A percentile compares a stretch with the other conserved stretches of the same genome.
Conservation (phyloP, 2,113 vertebrate genomes). For the Macrotus californicus region DNA sequence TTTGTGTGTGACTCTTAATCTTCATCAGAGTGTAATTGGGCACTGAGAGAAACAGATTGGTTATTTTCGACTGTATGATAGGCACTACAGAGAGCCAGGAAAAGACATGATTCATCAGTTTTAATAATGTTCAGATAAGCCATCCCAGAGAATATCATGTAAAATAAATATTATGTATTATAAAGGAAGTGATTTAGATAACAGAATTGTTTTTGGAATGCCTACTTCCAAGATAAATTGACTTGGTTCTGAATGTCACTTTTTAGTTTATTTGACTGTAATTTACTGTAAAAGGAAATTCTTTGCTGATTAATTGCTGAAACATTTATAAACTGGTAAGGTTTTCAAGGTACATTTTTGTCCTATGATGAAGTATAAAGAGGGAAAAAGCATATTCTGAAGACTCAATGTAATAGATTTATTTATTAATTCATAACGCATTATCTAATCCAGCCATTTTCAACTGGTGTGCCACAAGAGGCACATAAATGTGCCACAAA, state of each 20-base stretch:
- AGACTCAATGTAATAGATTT: not conserved
- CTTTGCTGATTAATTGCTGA: not conserved
- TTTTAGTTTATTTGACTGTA: not conserved
- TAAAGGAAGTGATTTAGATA: not conserved
- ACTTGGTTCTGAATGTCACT: not conserved
- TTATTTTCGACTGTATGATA: not conserved
- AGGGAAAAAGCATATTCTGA: not conserved
- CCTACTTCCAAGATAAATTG: not conserved
- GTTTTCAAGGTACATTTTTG: conserved; percentile 15
- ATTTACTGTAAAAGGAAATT: not conserved
- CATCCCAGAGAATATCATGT: not conserved
- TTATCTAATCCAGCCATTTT: not conserved
- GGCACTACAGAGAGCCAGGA: not conserved
- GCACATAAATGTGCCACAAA: no score
- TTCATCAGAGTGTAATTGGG: conserved; percentile 30
- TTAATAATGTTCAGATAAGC: conserved; percentile 30
- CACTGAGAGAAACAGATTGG: conserved; percentile 34
- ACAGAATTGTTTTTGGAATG: not conserved
- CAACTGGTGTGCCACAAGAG: not conserved
- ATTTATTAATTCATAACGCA: conserved; percentile 32
- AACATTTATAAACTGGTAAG: not conserved
- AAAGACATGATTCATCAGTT: conserved; percentile 31
- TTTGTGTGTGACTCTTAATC: conserved; percentile 7
- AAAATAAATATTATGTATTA: conserved; percentile 13
- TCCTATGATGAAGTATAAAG: not conserved